A percentile compares a stretch with the other conserved stretches of the same genome.
Conservation (phyloP, 37 sponge, comb jelly and placozoan species). For the Mnemiopsis leidyi region DNA sequence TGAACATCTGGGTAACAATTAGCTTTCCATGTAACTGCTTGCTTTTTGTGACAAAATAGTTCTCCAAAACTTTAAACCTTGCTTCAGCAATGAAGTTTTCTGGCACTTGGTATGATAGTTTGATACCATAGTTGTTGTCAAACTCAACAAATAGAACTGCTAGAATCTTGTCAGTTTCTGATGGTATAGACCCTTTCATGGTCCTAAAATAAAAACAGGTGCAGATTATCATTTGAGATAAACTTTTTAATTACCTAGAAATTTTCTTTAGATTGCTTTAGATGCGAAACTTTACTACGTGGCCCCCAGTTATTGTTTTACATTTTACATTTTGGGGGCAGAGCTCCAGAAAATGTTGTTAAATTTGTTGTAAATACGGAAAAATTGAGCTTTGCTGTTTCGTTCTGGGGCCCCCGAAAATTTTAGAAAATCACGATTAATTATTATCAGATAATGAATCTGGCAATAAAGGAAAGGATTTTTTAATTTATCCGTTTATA, state of each 20-base stretch:
- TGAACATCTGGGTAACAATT: not conserved
- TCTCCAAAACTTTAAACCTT: constrained; percentile 32
- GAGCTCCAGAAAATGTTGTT: not conserved
- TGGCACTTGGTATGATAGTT: constrained; percentile 55
- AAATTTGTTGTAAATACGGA: not conserved
- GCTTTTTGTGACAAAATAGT: constrained; percentile 19
- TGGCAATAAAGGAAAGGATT: too few relatives aligned
- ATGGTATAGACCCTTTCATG: constrained; percentile 51
- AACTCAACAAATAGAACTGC: constrained; percentile 61
- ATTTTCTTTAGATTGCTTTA: too few relatives aligned
- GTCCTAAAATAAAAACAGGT: not conserved
- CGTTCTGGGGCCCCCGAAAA: too few relatives aligned
- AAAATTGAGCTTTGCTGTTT: too few relatives aligned
- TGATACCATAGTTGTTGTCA: constrained; percentile 35
- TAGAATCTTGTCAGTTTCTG: not conserved
- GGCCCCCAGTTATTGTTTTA: too few relatives aligned
- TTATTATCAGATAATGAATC: too few relatives aligned
- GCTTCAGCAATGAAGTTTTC: not conserved
- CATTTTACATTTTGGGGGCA: not conserved
- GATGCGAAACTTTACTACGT: too few relatives aligned
- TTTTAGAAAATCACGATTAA: too few relatives aligned
- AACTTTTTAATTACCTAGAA: too few relatives aligned
- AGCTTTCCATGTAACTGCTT: constrained; percentile 30
- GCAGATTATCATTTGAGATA: too few relatives aligned
- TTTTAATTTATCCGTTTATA: too few relatives aligned